Conservation (phyloP, 2,797 vertebrate species). For the Periparus ater region DNA sequence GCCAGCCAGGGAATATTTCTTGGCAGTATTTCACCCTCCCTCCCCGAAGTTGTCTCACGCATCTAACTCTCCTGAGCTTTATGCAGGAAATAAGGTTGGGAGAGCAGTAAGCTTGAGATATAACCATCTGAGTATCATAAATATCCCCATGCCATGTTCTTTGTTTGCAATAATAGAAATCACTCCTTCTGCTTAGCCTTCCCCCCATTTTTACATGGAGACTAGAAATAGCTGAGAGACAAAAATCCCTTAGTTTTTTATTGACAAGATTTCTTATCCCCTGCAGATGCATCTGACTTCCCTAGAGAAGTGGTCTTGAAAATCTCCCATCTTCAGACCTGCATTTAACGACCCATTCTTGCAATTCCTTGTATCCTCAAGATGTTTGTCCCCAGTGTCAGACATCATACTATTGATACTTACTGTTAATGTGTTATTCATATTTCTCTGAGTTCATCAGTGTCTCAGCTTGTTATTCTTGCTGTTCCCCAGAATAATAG, state of each 20-base stretch:
- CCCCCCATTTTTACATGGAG: neutral
- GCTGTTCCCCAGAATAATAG: slow-evolving; percentile 63
- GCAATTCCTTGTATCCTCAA: neutral
- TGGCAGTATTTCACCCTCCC: neutral
- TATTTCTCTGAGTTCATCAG: slow-evolving; percentile 66
- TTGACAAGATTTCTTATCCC: neutral
- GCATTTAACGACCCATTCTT: neutral
- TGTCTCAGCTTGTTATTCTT: slow-evolving; percentile 65
- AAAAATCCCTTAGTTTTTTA: neutral
- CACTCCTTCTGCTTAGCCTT: neutral
- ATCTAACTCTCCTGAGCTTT: slow-evolving; percentile 10
- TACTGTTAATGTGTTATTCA: slow-evolving; percentile 65
- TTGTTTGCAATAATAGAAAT: neutral
- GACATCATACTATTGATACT: slow-evolving; percentile 30
- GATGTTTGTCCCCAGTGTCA: neutral
- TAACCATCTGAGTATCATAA: neutral
- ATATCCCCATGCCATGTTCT: neutral
- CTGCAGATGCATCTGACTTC: neutral
- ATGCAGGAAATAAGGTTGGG: slow-evolving; percentile 12
- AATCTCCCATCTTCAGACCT: neutral
- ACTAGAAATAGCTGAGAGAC: neutral
- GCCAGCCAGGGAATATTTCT: neutral
- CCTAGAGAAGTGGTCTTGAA: neutral
- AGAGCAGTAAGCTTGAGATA: slow-evolving; percentile 10
- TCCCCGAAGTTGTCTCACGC: slow-evolving; percentile 1